Evolutionary conservation across 2,888 invertebrate species (phyloP), one percentile per base, ranked within the genome.

Genomic region (Dryobotodes eremita): DNA sequence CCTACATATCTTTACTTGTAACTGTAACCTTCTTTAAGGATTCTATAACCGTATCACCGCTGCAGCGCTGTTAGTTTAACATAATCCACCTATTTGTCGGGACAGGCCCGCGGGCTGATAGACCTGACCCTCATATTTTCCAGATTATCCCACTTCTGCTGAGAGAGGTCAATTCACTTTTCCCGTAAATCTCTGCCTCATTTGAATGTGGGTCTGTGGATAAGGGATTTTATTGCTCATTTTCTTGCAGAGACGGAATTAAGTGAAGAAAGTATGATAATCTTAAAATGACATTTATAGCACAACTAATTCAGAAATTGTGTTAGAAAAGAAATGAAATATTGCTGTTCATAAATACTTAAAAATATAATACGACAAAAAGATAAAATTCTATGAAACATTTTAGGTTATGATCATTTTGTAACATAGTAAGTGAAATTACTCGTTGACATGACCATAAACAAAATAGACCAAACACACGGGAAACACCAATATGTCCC

Each of bases 41-140:
- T 80, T 87, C 81, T 20, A 23, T 36, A 69, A 15, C 82, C 77
- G 64, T 85, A 85, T 77, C 88, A 46, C 26, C 15, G 65, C n/a
- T 82, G 84, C 83, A 87, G 89, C 89, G 89, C 89, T 84, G 87
- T 88, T 80, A 86, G 89, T 91, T 94, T 93, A 91, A 86, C 93
- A 94, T 94, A 94, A 94, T 94, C 92, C 91, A 13, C 85, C 92
- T 81, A 92, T 94, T 94, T 93, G 92, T 90, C 86, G 88, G 86
- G 86, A 75, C 85, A 76, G 84, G 74, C 84, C 72, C 78, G 81
- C 74, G 59, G 84, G 75, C 75, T 84, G 89, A 90, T 89, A 91
- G 87, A 79, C 80, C 79, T 61, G 66, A 80, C 90, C 90, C 85
- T 90, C 90, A 92, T 91, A 92, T 92, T 92, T 92, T 76, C 81